phyloP scores from a whole-genome alignment of 2,888 invertebrate species.

The Melangyna quadrimaculata region DNA sequence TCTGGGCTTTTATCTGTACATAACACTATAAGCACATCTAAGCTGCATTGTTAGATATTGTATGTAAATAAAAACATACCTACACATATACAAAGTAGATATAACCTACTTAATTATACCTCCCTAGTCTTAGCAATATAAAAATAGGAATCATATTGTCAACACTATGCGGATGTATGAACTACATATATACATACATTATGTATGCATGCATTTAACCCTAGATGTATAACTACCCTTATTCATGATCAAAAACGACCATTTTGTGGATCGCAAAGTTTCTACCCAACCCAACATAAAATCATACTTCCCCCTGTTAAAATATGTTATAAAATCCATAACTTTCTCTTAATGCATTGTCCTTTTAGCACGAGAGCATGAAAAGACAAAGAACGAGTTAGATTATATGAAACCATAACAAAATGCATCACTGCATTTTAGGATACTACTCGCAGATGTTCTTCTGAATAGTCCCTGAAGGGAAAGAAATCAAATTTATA shows the following conservation, averaged over 20 bases:
- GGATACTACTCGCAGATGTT: constrained; percentile 2
- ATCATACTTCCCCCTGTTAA: not conserved
- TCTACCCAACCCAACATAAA: not conserved
- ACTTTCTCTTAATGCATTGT: constrained; percentile 13
- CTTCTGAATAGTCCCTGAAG: not conserved
- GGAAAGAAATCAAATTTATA: constrained; percentile 4
- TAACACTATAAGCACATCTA: not conserved
- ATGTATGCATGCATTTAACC: not conserved
- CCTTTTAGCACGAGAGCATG: constrained; percentile 12
- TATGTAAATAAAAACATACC: not conserved
- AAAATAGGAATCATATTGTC: not conserved
- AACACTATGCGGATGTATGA: not conserved
- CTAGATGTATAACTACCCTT: not conserved
- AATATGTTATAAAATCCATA: constrained; percentile 14
- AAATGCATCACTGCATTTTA: constrained; percentile 22
- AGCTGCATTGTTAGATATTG: not conserved
- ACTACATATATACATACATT: not conserved
- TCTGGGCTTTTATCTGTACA: not conserved
- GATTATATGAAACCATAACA: constrained; percentile 28
- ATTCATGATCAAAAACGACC: not conserved
- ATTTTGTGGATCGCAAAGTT: not conserved
- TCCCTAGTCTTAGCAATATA: not conserved
- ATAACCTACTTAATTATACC: constrained; percentile 1
- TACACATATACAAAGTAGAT: not conserved
- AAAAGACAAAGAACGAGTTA: constrained; percentile 29